Conservation (phyloP, 30 jellyfish, hydroid and myxozoan genomes). For the Aurelia aurita region DNA sequence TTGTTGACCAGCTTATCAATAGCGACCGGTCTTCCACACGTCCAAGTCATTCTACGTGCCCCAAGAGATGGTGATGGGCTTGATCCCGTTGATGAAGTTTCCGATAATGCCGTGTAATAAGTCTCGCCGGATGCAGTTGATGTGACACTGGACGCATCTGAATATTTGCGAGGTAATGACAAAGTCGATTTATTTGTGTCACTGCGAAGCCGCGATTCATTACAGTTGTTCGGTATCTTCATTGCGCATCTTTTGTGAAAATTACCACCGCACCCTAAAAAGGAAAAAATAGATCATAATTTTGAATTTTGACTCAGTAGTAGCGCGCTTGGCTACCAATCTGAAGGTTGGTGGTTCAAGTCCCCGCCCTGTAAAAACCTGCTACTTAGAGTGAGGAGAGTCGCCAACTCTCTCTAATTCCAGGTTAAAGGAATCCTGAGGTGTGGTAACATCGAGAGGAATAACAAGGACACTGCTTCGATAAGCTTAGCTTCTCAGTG, state of each 20-base stretch:
- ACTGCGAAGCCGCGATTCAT: slow-evolving; percentile 58
- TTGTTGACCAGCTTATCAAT: slow-evolving; percentile 84
- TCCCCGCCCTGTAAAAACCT: too few relatives aligned
- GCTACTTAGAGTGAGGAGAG: too few relatives aligned
- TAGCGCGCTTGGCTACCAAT: too few relatives aligned
- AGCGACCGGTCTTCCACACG: slow-evolving; percentile 92
- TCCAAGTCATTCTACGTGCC: slow-evolving; percentile 92
- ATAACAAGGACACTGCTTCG: too few relatives aligned
- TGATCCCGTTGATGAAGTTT: slow-evolving; percentile 30
- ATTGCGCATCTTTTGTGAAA: slow-evolving; percentile 94
- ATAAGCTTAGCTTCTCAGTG: too few relatives aligned
- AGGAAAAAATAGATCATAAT: too few relatives aligned
- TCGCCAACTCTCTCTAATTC: too few relatives aligned
- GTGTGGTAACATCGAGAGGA: too few relatives aligned
- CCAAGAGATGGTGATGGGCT: slow-evolving; percentile 53
- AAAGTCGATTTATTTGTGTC: slow-evolving; percentile 61
- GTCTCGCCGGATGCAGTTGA: slow-evolving; percentile 70
- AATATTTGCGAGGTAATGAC: slow-evolving; percentile 68
- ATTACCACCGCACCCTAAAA: slow-evolving; percentile 94
- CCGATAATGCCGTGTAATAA: slow-evolving; percentile 33
- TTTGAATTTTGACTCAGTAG: too few relatives aligned
- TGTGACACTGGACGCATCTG: slow-evolving; percentile 74
- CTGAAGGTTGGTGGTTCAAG: too few relatives aligned
- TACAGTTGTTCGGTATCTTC: slow-evolving; percentile 92
- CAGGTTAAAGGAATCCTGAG: too few relatives aligned